Base-by-base conservation (phyloP, 2,113 vertebrate species). In the Andinoacara biseriatus region DNA sequence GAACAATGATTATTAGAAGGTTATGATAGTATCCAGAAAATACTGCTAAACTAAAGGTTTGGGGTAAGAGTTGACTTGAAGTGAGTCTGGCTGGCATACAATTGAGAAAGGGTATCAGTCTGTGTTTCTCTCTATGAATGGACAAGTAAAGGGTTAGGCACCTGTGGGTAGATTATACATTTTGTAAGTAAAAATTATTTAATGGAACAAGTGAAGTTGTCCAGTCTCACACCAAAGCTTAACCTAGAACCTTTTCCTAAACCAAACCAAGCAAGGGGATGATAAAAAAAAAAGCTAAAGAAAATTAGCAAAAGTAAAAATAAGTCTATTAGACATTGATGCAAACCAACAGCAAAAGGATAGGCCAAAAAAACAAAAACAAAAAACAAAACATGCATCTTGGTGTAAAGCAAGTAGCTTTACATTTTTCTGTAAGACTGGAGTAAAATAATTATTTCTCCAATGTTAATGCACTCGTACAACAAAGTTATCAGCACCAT, bases 1-100 rank as follows among this genome's bases (percentile, higher is more conserved):
- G 22, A 22, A 62, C 72, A 61, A 90, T 76, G 72, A 87, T 81
- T 60, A 88, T 85, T 83, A 81, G 80, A 38, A 77, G 79, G 80
- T 85, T 85, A 83, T 74, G 80, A 89, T 80, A 83, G 58, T 62
- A 31, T 76, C 13, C 43, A 81, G 74, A 74, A 86, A 87, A 63
- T 74, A 74, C 17, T 20, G 69, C 72, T 59, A n/a, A 80, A 84
- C 26, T 57, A 43, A 76, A 80, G 26, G 31, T 85, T 40, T 9
- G 61, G 38, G 56, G n/a, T 59, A 74, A 62, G 1, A 76, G 77
- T 74, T 85, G 69, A 80, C 49, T 40, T 15, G 5, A 69, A 83
- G 49, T 72, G 43, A 72, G 26, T 72, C 43, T 72, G 24, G 43
- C 52, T 72, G 43, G 43, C 43, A 72, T 52, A 59, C 29, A 56